Evolutionary conservation across 2,113 vertebrate genomes (phyloP).

Genomic region (Trinectes maculatus): DNA sequence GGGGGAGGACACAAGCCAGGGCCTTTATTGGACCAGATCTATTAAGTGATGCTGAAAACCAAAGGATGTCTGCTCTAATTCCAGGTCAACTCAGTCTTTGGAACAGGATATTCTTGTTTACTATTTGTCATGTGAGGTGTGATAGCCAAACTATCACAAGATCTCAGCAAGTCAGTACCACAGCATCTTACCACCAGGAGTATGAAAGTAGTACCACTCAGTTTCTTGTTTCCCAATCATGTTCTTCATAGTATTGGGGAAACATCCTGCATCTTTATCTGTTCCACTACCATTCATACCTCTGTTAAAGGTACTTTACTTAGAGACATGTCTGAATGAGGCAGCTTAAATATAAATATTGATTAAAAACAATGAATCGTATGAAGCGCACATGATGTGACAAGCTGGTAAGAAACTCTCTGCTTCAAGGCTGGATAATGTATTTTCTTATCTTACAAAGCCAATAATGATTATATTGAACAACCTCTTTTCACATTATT

Average conservation of each 20-base stretch:
- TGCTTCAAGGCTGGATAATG: too few species aligned
- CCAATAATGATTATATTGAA: too few species aligned
- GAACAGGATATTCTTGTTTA: background rate
- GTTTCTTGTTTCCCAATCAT: background rate
- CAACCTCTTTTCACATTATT: too few species aligned
- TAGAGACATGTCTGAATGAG: background rate
- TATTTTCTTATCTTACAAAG: too few species aligned
- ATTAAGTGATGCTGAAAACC: background rate
- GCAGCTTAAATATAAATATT: background rate
- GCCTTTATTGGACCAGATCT: background rate
- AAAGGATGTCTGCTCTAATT: constrained; percentile 23
- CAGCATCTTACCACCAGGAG: background rate
- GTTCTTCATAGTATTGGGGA: background rate
- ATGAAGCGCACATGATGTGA: background rate
- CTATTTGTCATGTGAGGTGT: background rate
- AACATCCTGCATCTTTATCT: background rate
- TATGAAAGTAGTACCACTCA: background rate
- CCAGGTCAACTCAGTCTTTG: background rate
- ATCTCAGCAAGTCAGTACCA: constrained; percentile 12
- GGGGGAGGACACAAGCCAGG: background rate
- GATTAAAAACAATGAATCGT: background rate
- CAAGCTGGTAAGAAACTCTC: background rate
- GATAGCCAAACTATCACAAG: constrained; percentile 3
- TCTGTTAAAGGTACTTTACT: too few species aligned
- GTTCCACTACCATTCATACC: background rate